Evolutionary conservation across 1,140 invertebrate species (phyloP), one percentile per base, ranked within the genome.

Genomic region (Heliothis virescens): DNA sequence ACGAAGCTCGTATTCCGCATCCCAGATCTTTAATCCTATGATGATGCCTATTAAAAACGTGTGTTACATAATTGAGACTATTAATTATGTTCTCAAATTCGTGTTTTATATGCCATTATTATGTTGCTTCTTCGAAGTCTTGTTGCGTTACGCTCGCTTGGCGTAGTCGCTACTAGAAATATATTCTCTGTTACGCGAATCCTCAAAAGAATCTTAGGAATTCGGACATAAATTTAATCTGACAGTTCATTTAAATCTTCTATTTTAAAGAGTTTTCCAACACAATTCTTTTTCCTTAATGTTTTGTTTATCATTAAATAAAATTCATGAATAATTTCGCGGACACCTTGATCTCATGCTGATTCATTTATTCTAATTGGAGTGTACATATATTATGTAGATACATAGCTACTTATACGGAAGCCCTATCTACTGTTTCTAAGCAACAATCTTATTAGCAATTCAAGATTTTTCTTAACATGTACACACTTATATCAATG

Each of bases 1-100:
- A 93, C 89, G 88, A 92, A 79, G 85, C 83, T 73, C 63, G 53
- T 75, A 90, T 93, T 93, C 90, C 92, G 91, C 89, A 87, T 91
- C 82, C 72, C 63, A 59, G 83, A 79, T 84, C 78, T 90, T 92
- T 91, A 91, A 92, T 90, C 87, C 87, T 83, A 69, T 75, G 83
- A 91, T 87, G 83, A 87, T 88, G 79, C 80, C 60, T 5, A 63
- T 76, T 65, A 65, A 18, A 63, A 34, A 41, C 48, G 50, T 76
- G 63, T 76, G 63, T 65, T 53, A 53, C 41, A 12, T 18, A 63
- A 18, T 76, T 53, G 18, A 53, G n/a, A 41, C 60, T 65, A 65
- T 76, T 41, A 76, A 34, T 41, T 41, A 7, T 9, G 21, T 55
- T 65, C 1, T 53, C 16, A 55, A 53, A 41, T 53, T 55, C 74